Evolutionary conservation across 2,113 vertebrate genomes (phyloP).

Genomic region (Dasyurus viverrinus): DNA sequence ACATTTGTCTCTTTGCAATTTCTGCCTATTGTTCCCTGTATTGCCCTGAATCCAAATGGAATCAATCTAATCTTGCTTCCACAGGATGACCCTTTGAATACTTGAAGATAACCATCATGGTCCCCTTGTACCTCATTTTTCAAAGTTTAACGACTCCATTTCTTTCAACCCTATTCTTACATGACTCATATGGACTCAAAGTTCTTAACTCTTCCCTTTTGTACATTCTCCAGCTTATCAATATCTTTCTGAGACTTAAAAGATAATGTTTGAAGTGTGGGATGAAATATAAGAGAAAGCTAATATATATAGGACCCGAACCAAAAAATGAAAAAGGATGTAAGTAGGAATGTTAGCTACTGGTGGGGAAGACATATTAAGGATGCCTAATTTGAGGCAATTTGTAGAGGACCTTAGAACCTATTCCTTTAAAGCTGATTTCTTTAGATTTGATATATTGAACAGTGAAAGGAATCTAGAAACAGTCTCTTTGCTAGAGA

Average conservation of each 20-base stretch:
- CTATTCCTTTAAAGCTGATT: background rate
- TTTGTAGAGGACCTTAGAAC: background rate
- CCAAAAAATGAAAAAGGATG: background rate
- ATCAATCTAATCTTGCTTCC: background rate
- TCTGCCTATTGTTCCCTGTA: background rate
- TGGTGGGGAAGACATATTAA: background rate
- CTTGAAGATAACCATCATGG: background rate
- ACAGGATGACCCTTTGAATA: background rate
- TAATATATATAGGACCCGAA: background rate
- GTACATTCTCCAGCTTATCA: background rate
- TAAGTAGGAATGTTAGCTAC: background rate
- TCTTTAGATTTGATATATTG: background rate
- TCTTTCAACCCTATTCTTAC: background rate
- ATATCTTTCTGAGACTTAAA: background rate
- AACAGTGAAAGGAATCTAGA: background rate
- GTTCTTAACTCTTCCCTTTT: background rate
- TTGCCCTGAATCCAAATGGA: background rate
- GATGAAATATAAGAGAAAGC: background rate
- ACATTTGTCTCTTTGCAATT: background rate
- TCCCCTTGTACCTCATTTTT: background rate
- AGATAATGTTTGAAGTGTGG: background rate
- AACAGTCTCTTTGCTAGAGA: background rate
- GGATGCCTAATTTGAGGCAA: background rate
- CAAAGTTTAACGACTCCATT: background rate
- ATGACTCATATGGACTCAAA: background rate